phyloP scores from a whole-genome alignment of 2,888 invertebrate genomes.

The Scelioninae gen. 2 region DNA sequence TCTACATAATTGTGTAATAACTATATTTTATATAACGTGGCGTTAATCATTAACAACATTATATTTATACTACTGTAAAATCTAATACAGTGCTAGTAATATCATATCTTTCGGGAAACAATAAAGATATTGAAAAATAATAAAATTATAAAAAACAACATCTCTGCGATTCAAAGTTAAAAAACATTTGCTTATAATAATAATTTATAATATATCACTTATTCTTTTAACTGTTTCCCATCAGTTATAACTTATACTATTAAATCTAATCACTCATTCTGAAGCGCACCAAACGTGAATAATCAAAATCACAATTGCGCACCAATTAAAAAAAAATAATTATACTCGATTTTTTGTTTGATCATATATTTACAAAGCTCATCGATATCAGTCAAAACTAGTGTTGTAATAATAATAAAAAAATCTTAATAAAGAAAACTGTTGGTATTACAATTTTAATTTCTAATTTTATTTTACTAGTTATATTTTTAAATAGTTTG shows the following conservation, averaged over 20 bases:
- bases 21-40: constrained; percentile 33
- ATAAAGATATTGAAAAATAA: not conserved
- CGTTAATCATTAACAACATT: constrained; percentile 47
- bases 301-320: constrained; percentile 43
- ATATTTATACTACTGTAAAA: constrained; percentile 44
- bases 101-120: constrained; percentile 29
- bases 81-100: constrained; percentile 33
- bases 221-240: constrained; percentile 10
- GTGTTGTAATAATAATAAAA: constrained; percentile 33
- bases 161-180: not conserved
- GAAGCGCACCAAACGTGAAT: constrained; percentile 47
- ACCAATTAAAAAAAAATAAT: constrained; percentile 44
- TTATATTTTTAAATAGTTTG: no score
- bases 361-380: constrained; percentile 34
- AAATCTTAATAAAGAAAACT: constrained; percentile 24
- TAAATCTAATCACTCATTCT: constrained; percentile 49
- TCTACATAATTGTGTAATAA: constrained; percentile 14
- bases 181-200: no score
- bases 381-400: constrained; percentile 11
- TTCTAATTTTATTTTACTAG: no score
- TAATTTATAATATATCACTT: no score
- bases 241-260: constrained; percentile 23
- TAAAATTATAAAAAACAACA: not conserved
- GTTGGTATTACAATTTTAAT: no score
- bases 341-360: constrained; percentile 30